Conservation (phyloP, 1,140 invertebrate species). For the Portunus trituberculatus region DNA sequence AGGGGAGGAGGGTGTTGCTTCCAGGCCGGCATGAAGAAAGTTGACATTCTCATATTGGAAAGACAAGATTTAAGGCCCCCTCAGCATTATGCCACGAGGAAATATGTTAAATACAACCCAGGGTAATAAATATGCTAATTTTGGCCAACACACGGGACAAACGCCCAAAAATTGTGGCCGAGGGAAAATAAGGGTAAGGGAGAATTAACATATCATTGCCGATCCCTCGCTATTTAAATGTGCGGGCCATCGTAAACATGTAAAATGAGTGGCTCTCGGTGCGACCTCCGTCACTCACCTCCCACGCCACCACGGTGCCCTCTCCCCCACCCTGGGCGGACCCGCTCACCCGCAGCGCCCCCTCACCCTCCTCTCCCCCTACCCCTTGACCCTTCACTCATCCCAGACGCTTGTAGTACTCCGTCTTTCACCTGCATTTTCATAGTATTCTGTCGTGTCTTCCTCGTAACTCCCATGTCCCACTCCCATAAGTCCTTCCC, state of each 20-base stretch:
- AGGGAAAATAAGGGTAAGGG: constrained; percentile 34
- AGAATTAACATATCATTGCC: constrained; percentile 66
- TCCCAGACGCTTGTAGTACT: neutral
- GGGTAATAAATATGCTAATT: constrained; percentile 61
- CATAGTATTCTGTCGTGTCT: neutral
- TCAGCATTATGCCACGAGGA: constrained; percentile 47
- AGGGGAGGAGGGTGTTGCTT: neutral
- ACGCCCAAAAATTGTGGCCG: constrained; percentile 54
- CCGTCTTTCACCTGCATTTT: neutral
- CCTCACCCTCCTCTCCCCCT: neutral
- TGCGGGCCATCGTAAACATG: constrained; percentile 65
- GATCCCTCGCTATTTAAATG: constrained; percentile 66
- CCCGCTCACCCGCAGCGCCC: constrained; percentile 34
- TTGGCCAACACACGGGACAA: constrained; percentile 48
- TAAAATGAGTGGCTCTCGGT: constrained; percentile 63
- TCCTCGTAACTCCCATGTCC: too few relatives aligned
- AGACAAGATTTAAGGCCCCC: constrained; percentile 46
- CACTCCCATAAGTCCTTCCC: neutral
- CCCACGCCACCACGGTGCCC: constrained; percentile 33
- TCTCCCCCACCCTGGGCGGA: neutral
- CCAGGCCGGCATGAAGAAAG: constrained; percentile 12
- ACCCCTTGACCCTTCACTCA: neutral
- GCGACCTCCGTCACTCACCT: constrained; percentile 65
- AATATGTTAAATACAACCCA: constrained; percentile 59
- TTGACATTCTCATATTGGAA: constrained; percentile 54